Evolutionary conservation across 2,797 vertebrate species (phyloP).

Genomic region (Pipistrellus pipistrellus): DNA sequence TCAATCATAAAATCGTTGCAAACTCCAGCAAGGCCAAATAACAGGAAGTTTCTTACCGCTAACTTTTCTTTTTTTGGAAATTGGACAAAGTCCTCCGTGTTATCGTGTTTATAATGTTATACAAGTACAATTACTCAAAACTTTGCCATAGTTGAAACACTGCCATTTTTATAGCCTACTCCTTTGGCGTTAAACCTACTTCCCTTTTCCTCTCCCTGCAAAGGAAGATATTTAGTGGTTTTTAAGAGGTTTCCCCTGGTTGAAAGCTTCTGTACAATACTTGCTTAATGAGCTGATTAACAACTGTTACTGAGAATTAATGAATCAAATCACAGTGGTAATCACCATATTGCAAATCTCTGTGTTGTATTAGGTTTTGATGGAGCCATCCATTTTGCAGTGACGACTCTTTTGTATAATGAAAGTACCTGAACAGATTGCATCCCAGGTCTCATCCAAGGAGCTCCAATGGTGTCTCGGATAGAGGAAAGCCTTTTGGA

Average conservation of each 20-base stretch:
- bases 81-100: background rate
- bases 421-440: constrained; percentile 82
- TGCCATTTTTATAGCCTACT: background rate
- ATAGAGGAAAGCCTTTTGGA: constrained; percentile 27
- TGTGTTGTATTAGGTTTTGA: constrained; percentile 87
- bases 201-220: constrained; percentile 45
- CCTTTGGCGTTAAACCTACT: constrained; percentile 47
- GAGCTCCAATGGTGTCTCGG: constrained; percentile 20
- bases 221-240: constrained; percentile 85
- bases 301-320: constrained; percentile 91
- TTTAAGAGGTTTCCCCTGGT: constrained; percentile 86
- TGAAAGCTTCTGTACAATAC: constrained; percentile 88
- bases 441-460: constrained; percentile 72
- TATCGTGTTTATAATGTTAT: constrained; percentile 12
- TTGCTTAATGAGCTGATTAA: constrained; percentile 91
- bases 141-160: constrained; percentile 51
- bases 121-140: constrained; percentile 38
- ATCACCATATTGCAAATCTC: constrained; percentile 89
- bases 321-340: constrained; percentile 89
- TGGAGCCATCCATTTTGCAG: constrained; percentile 84
- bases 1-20: background rate
- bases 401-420: constrained; percentile 82
- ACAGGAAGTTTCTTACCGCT: background rate
- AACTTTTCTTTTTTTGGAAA: background rate
- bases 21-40: background rate